These are phyloP conservation scores for Corythornis leucogaster DNA, from an alignment of 2,797 vertebrate genomes.

Conservation along the genomic window DNA sequence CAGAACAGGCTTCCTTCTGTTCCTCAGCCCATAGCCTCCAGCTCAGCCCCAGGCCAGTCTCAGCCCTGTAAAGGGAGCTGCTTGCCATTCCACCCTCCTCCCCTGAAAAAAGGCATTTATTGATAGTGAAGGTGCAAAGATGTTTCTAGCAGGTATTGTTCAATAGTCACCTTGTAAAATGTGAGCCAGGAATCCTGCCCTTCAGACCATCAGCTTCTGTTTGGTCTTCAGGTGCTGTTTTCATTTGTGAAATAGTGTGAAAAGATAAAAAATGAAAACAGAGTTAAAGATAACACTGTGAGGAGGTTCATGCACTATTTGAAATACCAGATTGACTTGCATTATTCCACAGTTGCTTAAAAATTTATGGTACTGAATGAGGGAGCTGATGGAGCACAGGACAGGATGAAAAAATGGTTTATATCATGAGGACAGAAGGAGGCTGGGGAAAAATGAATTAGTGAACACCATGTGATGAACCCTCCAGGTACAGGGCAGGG, in stretches of 20 bases:
- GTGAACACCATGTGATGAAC: neutral
- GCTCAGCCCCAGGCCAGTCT: neutral
- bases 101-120: neutral
- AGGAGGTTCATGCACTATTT: neutral
- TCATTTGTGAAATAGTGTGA: neutral
- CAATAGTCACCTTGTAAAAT: neutral
- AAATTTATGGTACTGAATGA: neutral
- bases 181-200: neutral
- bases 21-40: neutral
- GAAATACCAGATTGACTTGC: neutral
- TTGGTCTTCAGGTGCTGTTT: neutral
- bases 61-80: neutral
- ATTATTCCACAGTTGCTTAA: neutral
- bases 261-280: neutral
- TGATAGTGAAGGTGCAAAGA: neutral
- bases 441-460: neutral
- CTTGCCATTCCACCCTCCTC: neutral
- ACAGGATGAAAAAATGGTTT: neutral
- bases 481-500: neutral
- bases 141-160: neutral
- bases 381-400: neutral
- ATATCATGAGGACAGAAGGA: neutral
- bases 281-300: neutral
- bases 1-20: neutral
- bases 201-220: neutral